Conservation (phyloP, 2,888 invertebrate species). For the Pandemis corylana region DNA sequence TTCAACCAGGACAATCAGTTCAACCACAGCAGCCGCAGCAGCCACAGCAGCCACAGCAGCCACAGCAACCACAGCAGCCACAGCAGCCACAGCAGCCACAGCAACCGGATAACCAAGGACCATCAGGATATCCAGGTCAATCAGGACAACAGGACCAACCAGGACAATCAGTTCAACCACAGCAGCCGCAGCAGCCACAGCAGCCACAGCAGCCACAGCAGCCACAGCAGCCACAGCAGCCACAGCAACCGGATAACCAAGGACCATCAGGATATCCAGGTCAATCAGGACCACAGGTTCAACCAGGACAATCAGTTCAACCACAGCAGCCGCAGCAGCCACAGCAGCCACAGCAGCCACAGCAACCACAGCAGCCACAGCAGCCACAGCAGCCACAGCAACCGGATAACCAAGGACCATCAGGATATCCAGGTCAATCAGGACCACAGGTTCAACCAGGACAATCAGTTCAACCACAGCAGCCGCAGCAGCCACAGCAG, state of each 20-base stretch:
- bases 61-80: background rate
- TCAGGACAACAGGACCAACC: background rate
- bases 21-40: conserved; percentile 5
- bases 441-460: no score
- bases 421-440: no score
- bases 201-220: background rate
- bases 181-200: conserved; percentile 49
- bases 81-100: background rate
- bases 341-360: no score
- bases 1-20: conserved; percentile 10
- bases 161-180: no score
- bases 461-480: no score
- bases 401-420: no score
- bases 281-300: no score
- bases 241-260: background rate
- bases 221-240: conserved; percentile 18
- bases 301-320: no score
- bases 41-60: background rate
- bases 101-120: background rate
- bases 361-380: no score
- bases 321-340: no score
- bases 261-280: background rate
- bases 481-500: no score
- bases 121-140: background rate
- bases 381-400: no score